Percentiles rank a stretch among this genome's conserved stretches.
Conservation (phyloP, 2,888 invertebrate genomes). For the Ophraella communa region DNA sequence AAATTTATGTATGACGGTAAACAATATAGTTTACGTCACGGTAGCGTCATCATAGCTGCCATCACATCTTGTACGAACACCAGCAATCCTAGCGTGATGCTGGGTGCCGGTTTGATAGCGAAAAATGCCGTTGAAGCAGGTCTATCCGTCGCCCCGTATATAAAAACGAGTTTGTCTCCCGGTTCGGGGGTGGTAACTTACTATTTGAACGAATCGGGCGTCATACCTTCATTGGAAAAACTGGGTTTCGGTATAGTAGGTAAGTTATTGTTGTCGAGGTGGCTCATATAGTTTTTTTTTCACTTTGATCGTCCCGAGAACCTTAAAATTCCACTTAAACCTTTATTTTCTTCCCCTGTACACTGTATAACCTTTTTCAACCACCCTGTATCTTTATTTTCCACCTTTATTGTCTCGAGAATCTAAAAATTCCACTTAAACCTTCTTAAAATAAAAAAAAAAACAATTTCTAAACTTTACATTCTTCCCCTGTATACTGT, state of each 20-base stretch:
- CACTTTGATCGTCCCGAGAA: no score
- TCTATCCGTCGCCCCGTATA: slow-evolving; percentile 82
- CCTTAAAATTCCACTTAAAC: no score
- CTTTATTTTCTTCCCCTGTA: no score
- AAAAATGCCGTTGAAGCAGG: slow-evolving; percentile 94
- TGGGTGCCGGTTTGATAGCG: slow-evolving; percentile 91
- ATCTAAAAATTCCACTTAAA: no score
- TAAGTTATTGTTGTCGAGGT: no score
- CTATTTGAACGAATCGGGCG: slow-evolving; percentile 81
- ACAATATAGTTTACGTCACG: slow-evolving; percentile 82
- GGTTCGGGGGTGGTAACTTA: slow-evolving; percentile 62
- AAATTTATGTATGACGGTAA: slow-evolving; percentile 83
- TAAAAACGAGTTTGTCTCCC: slow-evolving; percentile 96
- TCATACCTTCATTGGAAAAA: slow-evolving; percentile 82
- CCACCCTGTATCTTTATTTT: no score
- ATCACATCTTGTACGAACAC: slow-evolving; percentile 99
- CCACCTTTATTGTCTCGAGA: no score
- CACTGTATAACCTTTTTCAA: no score
- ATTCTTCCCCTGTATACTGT: no score
- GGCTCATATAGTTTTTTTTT: no score
- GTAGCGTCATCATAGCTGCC: slow-evolving; percentile 95
- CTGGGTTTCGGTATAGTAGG: slow-evolving; percentile 89
- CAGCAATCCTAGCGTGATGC: slow-evolving; percentile 97
- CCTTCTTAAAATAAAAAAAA: no score
- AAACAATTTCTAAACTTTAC: no score